Base-by-base conservation (phyloP, 2,888 invertebrate species). In the Agriotes lineatus region DNA sequence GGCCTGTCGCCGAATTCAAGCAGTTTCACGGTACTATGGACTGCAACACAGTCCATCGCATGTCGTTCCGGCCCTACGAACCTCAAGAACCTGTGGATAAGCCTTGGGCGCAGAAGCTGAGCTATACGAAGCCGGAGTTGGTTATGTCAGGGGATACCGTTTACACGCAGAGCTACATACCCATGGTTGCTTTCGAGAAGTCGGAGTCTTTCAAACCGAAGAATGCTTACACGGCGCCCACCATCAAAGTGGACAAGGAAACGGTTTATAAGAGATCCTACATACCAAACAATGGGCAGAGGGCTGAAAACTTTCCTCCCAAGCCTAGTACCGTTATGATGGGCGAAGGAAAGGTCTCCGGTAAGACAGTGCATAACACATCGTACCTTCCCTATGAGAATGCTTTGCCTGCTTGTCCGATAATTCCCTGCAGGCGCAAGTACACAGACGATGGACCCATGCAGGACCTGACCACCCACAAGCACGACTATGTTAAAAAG, bases 391-490 rank as follows among this genome's bases (percentile, higher is more conserved):
- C 87, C 16, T 20, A 52, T 19, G 87, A 86, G 68, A 85, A 84
- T 0, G 83, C 85, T n/a, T 81, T 83, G 44, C 79, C 82, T 52
- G 86, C 87, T 44, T 66, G 69, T 1, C 75, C 87, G 10, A 86
- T 88, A 73, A 82, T 85, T 0, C 89, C 88, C 3, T 85, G 85
- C 52, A 83, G 85, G 80, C 86, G 86, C 79, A 87, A 88, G 78
- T 84, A 87, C 79, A 85, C 85, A 79, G 87, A 87, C 0, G 85
- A 86, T 64, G 88, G 87, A 16, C 89, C 90, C 35, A 87, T 90
- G 85, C 88, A 89, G 81, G 87, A 86, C 66, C 80, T 88, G 73
- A 91, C 91, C 1, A 90, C 90, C 0, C 88, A 90, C 72, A 88
- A 89, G 12, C 89, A 89, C 77, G 90, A 90, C 83, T 91, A 83